Percentiles rank a stretch among this genome's conserved stretches.
Conservation (phyloP, 2,797 vertebrate genomes). For the Podarcis siculus region DNA sequence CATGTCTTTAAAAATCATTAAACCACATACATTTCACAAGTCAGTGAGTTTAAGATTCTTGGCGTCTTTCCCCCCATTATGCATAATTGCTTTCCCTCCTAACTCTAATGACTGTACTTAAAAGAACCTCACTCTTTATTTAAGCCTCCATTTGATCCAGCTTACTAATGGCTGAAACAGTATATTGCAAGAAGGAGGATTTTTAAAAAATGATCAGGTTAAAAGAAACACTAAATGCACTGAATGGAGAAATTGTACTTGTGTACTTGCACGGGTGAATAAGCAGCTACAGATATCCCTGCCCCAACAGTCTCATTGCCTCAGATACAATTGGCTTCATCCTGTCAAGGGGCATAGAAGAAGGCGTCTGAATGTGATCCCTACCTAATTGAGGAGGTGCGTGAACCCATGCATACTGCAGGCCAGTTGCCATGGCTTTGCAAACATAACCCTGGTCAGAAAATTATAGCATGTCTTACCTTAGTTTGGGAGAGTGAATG, state of each 20-base stretch:
- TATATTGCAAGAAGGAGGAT: not conserved
- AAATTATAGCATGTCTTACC: not conserved
- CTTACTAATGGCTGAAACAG: not conserved
- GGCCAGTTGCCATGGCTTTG: not conserved
- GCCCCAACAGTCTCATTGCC: not conserved
- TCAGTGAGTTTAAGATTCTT: slow-evolving; percentile 40
- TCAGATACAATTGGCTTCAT: not conserved
- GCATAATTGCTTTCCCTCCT: slow-evolving; percentile 22
- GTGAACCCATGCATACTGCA: not conserved
- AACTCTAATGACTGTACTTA: not conserved
- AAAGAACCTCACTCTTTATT: slow-evolving; percentile 8
- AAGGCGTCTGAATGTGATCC: not conserved
- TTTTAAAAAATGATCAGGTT: not conserved
- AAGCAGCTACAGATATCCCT: not conserved
- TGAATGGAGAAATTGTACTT: not conserved
- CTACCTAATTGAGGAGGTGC: not conserved
- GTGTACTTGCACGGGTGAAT: not conserved
- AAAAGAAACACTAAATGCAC: rapidly evolving
- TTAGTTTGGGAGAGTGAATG: too few species aligned
- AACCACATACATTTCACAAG: slow-evolving; percentile 39
- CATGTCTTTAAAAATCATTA: slow-evolving; percentile 20
- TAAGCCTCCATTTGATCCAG: not conserved
- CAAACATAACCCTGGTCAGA: not conserved
- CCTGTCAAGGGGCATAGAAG: not conserved
- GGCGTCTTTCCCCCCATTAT: slow-evolving; percentile 31